Conservation (phyloP, 2,797 vertebrate genomes). For the Anguilla obscura region DNA sequence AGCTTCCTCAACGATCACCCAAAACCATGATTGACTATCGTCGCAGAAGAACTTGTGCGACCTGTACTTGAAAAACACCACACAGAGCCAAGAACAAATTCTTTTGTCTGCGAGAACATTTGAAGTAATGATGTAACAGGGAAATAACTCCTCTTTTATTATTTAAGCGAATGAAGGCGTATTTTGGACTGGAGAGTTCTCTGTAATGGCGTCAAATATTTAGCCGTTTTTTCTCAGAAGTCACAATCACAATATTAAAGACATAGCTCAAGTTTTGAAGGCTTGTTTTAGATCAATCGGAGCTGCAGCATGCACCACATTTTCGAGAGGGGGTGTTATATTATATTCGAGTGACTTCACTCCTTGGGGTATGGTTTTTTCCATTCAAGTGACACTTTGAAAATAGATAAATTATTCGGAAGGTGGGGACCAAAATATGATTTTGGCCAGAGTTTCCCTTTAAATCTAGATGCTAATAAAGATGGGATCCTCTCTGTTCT, state of each 20-base stretch:
- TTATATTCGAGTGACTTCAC: background rate
- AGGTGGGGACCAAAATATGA: background rate
- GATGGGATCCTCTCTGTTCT: background rate
- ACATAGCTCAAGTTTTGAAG: background rate
- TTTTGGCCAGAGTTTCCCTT: background rate
- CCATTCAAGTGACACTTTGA: background rate
- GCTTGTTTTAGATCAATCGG: background rate
- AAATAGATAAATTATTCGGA: background rate
- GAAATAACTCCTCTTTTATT: background rate
- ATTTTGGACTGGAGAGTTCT: background rate
- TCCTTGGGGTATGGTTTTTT: background rate
- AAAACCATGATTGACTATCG: background rate
- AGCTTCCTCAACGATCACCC: background rate
- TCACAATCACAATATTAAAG: background rate
- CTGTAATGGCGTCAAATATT: background rate
- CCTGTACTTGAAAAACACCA: background rate
- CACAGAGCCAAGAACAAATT: background rate
- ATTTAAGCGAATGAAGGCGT: background rate
- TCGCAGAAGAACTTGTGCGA: background rate
- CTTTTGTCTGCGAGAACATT: background rate
- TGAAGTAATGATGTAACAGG: background rate
- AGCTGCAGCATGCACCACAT: background rate
- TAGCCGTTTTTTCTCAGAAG: background rate
- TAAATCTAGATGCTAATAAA: constrained; percentile 14
- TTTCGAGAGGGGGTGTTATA: background rate